Base-by-base conservation (phyloP, 2,888 invertebrate genomes). In the Platerodrilus igneus region DNA sequence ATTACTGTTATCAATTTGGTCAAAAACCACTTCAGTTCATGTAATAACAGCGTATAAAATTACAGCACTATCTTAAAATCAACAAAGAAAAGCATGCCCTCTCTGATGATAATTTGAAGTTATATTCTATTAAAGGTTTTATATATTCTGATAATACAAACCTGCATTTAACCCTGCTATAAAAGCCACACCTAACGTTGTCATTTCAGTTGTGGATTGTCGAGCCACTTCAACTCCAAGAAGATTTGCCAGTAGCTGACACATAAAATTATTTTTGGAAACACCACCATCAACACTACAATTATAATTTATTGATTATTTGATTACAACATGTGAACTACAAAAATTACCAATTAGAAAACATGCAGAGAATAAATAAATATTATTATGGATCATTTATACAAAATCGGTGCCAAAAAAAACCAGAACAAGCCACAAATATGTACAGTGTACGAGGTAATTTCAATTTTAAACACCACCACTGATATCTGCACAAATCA, bases 201-300 rank as follows among this genome's bases (percentile, higher is more conserved):
- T 84, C 75, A 88, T 84, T 67, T 95, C 93, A 0, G 78, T 71
- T 45, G 81, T 78, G 0, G 68, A 64, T 0, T 87, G 77, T 19
- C 94, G 73, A 62, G 91, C 85, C 3, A 95, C 84, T 1, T 71
- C 64, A 34, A 87, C 66, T 0, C 79, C 81, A 1, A 86, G 85
- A 35, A 93, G 71, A 64, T 95, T 89, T 0, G 94, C 81, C 50
- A 96, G 75, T 40, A 89, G 69, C 65, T 95, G 94, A 53, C 89
- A 82, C 25, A 96, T 73, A 62, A 96, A 96, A 67, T 93, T 83
- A 66, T 94, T 96, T 47, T 81, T 81, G 0, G 93, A 85, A n/a
- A 96, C 93, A n/a, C 96, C 96, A 2, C 96, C 96, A 66, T 95
- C 92, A 43, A 92, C 78, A 58, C 95, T 94, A 66, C 4, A 72